Percentiles rank a stretch among this genome's conserved stretches.
Evolutionary conservation across 2,888 invertebrate species (phyloP).

Genomic region (Drosophila trichaetosa): DNA sequence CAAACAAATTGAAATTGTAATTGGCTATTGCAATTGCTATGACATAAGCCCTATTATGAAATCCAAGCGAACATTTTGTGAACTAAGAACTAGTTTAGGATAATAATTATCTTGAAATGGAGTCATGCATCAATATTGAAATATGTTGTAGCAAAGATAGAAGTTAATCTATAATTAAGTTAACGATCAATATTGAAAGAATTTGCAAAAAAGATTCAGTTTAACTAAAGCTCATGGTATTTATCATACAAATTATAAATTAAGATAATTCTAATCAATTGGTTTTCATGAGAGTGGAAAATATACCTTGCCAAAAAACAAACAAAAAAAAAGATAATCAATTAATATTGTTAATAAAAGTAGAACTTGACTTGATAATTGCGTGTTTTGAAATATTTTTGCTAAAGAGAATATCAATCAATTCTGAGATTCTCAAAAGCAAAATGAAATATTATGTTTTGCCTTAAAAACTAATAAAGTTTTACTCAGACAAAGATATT

Average conservation of each 20-base stretch:
- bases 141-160: too few relatives aligned
- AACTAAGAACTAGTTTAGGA: not conserved
- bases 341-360: too few relatives aligned
- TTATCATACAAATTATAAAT: not conserved
- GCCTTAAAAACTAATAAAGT: not conserved
- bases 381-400: not conserved
- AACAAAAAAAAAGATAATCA: too few relatives aligned
- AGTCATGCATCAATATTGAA: too few relatives aligned
- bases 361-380: not conserved
- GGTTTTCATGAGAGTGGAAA: too few relatives aligned
- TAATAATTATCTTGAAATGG: not conserved
- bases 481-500: not conserved
- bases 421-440: not conserved
- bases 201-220: not conserved
- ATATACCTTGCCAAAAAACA: too few relatives aligned
- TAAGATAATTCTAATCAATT: too few relatives aligned
- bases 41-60: constrained; percentile 44
- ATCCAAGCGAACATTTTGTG: constrained; percentile 11
- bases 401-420: not conserved
- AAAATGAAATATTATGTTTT: not conserved
- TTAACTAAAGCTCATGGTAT: not conserved
- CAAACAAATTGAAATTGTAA: constrained; percentile 49
- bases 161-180: not conserved
- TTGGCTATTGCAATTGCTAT: constrained; percentile 28
- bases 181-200: not conserved